Evolutionary conservation across 2,797 vertebrate genomes (phyloP).

Genomic region (Huso huso): DNA sequence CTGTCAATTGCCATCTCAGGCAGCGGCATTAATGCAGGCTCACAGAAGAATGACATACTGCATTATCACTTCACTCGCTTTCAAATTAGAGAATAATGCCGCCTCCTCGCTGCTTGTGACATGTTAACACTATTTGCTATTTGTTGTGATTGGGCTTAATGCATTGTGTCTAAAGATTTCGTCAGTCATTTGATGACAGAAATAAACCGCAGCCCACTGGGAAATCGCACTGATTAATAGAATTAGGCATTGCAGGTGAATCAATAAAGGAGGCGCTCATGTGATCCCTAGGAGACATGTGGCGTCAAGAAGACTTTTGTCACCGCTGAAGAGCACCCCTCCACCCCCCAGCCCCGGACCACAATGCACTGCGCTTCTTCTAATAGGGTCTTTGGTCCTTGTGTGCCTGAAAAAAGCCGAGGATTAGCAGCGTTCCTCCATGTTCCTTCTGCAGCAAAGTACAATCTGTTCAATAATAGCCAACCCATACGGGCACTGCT

Average conservation of each 20-base stretch:
- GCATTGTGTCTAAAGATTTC: conserved; percentile 78
- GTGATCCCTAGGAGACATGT: conserved; percentile 42
- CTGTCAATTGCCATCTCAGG: conserved; percentile 72
- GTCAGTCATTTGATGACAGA: conserved; percentile 76
- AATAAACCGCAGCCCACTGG: conserved; percentile 79
- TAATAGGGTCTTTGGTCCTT: conserved; percentile 28
- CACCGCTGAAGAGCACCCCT: conserved; percentile 17
- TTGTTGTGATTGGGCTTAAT: conserved; percentile 73
- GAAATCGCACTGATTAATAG: conserved; percentile 78
- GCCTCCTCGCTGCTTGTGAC: conserved; percentile 74
- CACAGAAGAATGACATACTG: conserved; percentile 77
- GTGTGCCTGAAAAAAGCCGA: conserved; percentile 31
- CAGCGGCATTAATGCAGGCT: conserved; percentile 84
- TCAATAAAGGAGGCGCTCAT: conserved; percentile 46
- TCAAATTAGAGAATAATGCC: conserved; percentile 81
- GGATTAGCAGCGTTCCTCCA: conserved; percentile 31
- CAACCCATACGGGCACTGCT: conserved; percentile 39
- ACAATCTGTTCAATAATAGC: conserved; percentile 35
- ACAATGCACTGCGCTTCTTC: conserved; percentile 28
- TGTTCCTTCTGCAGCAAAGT: conserved; percentile 19
- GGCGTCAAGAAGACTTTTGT: conserved; percentile 22
- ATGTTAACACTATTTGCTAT: conserved; percentile 76
- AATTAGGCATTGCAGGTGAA: conserved; percentile 68
- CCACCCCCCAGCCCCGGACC: too few relatives aligned
- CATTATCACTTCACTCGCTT: conserved; percentile 84